Percentiles rank a stretch among this genome's conserved stretches.
phyloP scores from a whole-genome alignment of 2,888 invertebrate genomes.

The Carpatolechia fugitivella region DNA sequence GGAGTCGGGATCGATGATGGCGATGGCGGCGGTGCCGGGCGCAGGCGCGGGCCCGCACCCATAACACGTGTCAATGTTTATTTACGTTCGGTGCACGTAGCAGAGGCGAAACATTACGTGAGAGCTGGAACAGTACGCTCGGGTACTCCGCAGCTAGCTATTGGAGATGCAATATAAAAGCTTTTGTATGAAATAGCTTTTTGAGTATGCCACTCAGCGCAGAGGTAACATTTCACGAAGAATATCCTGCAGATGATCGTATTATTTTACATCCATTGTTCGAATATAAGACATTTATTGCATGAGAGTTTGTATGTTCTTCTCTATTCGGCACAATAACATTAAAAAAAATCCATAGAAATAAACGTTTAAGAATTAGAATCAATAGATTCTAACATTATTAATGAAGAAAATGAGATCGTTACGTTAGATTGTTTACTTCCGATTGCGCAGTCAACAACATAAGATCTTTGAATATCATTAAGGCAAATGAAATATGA shows the following conservation, averaged over 20 bases:
- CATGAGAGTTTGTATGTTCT: no score
- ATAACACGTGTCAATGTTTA: slow-evolving; percentile 75
- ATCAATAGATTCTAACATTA: neutral
- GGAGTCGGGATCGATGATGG: slow-evolving; percentile 31
- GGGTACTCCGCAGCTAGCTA: neutral
- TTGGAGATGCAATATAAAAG: neutral
- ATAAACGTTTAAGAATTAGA: neutral
- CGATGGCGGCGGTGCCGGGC: slow-evolving; percentile 28
- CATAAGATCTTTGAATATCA: neutral
- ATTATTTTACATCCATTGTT: no score
- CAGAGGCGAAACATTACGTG: neutral
- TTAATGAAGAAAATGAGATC: neutral
- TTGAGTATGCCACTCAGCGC: no score
- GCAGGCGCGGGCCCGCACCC: slow-evolving; percentile 61
- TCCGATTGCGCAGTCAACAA: neutral
- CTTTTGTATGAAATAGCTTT: neutral
- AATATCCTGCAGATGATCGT: no score
- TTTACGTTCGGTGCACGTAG: slow-evolving; percentile 68
- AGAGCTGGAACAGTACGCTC: neutral
- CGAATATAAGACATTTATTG: no score
- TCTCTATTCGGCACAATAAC: no score
- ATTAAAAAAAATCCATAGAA: no score
- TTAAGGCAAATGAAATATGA: neutral
- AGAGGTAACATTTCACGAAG: no score
- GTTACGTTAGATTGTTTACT: neutral